A percentile compares a stretch with the other conserved stretches of the same genome.
Conservation (phyloP, 2,888 invertebrate species). For the Pediacus dermestoides region DNA sequence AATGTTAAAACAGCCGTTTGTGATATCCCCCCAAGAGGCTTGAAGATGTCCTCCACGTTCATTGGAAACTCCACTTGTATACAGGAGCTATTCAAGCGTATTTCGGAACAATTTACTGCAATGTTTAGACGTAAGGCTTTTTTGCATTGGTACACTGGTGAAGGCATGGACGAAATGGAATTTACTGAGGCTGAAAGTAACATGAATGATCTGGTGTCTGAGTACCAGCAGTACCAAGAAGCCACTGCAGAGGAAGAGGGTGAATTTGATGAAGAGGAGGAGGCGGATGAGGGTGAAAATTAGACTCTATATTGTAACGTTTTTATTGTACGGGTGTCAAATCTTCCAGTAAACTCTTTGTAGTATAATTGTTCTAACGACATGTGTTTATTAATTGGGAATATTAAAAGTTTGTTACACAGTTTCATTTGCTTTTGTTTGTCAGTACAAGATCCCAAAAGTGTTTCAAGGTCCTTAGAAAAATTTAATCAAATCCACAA, state of each 20-base stretch:
- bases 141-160: conserved; percentile 96
- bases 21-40: conserved; percentile 86
- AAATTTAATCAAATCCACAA: no score
- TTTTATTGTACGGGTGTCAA: no score
- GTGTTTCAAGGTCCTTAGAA: no score
- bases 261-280: conserved; percentile 75
- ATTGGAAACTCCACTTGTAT: conserved; percentile 87
- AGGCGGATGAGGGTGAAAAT: conserved; percentile 64
- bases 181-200: conserved; percentile 93
- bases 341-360: no score
- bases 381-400: no score
- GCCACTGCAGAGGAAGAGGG: conserved; percentile 80
- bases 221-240: conserved; percentile 93
- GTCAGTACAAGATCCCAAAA: no score
- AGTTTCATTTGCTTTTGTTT: no score
- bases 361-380: no score
- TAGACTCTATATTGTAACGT: no score
- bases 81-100: conserved; percentile 68
- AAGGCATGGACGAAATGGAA: conserved; percentile 93
- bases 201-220: conserved; percentile 90
- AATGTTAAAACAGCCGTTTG: conserved; percentile 90
- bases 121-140: conserved; percentile 95
- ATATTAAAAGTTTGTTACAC: no score
- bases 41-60: conserved; percentile 93
- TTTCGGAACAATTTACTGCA: conserved; percentile 69